phyloP scores from a whole-genome alignment of 1,140 invertebrate genomes.

The Steinernema khuongi region DNA sequence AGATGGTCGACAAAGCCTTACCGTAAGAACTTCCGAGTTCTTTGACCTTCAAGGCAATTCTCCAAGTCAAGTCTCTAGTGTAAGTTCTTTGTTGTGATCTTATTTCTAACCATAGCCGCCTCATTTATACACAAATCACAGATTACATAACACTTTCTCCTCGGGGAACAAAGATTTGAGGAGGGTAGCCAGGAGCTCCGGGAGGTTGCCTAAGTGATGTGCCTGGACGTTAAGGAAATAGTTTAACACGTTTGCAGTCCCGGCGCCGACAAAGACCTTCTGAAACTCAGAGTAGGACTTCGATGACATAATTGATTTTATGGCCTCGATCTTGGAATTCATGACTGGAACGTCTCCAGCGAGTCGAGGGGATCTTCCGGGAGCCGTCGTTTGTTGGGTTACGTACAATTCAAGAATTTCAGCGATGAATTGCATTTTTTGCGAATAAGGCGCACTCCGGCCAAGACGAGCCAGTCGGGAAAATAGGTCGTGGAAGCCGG shows the following conservation, averaged over 20 bases:
- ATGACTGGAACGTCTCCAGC: neutral
- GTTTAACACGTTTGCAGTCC: neutral
- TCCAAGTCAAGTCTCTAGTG: too few relatives aligned
- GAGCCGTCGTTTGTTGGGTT: neutral
- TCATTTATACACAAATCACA: too few relatives aligned
- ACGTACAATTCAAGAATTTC: neutral
- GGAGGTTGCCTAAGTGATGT: neutral
- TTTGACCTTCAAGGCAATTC: too few relatives aligned
- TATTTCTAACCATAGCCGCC: neutral
- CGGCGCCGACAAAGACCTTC: neutral
- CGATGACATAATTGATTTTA: neutral
- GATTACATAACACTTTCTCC: neutral
- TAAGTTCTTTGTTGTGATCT: too few relatives aligned
- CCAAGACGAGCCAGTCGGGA: neutral
- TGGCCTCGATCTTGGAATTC: neutral
- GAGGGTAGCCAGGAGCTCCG: neutral
- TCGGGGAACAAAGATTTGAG: neutral
- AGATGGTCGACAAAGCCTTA: too few relatives aligned
- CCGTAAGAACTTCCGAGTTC: too few relatives aligned
- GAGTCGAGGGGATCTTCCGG: neutral
- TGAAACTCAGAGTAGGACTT: neutral
- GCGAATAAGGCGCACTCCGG: neutral
- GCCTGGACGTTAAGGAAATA: neutral
- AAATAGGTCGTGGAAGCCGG: neutral
- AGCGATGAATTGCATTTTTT: neutral